Conservation (phyloP, 1,140 invertebrate species). For the Callitettix versicolor region DNA sequence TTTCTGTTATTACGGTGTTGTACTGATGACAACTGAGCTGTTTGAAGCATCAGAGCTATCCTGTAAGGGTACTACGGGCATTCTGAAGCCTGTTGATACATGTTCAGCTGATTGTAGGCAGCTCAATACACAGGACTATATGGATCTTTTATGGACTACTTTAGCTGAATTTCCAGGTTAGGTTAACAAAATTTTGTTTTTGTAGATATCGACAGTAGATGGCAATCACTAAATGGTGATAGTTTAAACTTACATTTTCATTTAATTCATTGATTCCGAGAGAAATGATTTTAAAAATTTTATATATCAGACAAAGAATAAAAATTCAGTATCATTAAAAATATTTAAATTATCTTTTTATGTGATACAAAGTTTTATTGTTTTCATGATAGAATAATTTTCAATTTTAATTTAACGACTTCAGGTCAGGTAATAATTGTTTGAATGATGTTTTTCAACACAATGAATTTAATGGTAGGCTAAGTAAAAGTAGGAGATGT, state of each 20-base stretch:
- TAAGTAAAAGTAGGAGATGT: no score
- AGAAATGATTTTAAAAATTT: not conserved
- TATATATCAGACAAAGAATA: not conserved
- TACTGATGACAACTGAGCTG: slow-evolving; percentile 89
- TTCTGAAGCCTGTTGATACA: slow-evolving; percentile 30
- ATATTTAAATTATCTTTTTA: no score
- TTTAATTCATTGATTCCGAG: not conserved
- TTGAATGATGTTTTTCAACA: no score
- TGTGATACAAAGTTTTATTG: no score
- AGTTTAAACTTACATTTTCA: not conserved
- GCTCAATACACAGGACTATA: slow-evolving; percentile 76
- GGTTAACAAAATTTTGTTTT: no score
- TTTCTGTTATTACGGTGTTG: slow-evolving; percentile 92
- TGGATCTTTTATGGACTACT: slow-evolving; percentile 89
- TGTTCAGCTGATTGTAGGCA: slow-evolving; percentile 64
- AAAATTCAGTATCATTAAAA: no score
- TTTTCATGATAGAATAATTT: no score
- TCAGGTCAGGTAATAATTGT: no score
- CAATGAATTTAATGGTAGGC: no score
- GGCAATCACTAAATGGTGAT: no score
- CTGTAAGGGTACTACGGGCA: slow-evolving; percentile 27
- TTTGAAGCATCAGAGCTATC: slow-evolving; percentile 56
- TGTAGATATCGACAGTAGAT: no score
- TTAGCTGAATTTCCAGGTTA: slow-evolving; percentile 87
- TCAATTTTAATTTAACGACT: no score